Evolutionary conservation across 1,140 invertebrate genomes (phyloP), one percentile per base, ranked within the genome.

Genomic region (Eumaeus atala): DNA sequence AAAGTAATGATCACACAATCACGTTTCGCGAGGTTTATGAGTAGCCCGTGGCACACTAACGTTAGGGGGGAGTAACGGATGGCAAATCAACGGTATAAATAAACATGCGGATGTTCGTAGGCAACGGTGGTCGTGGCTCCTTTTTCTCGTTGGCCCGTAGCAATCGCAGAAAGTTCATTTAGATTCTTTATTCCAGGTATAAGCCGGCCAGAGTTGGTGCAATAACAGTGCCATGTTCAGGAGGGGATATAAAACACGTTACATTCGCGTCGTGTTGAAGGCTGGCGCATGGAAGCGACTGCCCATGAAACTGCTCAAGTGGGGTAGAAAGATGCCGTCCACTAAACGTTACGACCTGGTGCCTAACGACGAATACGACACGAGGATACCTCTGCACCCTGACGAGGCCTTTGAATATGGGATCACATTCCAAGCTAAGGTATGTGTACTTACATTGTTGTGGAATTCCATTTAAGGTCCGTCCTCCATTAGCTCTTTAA

Each of bases 321-420:
- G 83, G 78, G 67, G 78, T 5, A 76, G 87, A 62, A 91, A 89
- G 79, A 95, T 95, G 93, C 93, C 93, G 74, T 95, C 93, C 71
- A 96, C 95, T 81, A 94, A 93, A 84, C 93, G 95, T 70, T 98
- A 98, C 90, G 95, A 98, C 87, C 90, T 98, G 83, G 96, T 98
- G 70, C 93, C 94, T 64, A 96, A 97, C 84, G 97, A 98, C 87
- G 95, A 98, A 67, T 96, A 95, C 84, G 97, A 99, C 87, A 94
- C 94, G 52, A 91, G 95, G 67, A 96, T 98, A 72, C 97, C 97
- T 8, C 87, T 98, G 44, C 95, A 98, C 88, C 94, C 96, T 53
- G 97, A 98, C 60, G 96, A 98, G 87, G 96, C 97, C 47, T 99
- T 98, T 87, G 93, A 97, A 64, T 95, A 98, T 88, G 97, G 97